Evolutionary conservation across 2,113 vertebrate species (phyloP), one percentile per base, ranked within the genome.

Genomic region (Bagarius yarrelli): DNA sequence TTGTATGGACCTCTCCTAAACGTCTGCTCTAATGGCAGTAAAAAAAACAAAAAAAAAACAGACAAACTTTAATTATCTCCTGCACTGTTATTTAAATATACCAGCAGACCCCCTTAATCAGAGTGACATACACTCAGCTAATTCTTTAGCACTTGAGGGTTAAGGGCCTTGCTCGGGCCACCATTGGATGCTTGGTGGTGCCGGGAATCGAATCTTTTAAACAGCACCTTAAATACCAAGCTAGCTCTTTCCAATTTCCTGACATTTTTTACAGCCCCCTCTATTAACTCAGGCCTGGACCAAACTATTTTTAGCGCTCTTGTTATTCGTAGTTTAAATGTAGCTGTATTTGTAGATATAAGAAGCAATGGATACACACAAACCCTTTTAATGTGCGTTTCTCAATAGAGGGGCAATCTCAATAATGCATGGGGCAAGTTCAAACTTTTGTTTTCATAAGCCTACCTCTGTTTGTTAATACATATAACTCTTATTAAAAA

Each of bases 231-330:
- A 6, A 40, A 40, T 40, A 40, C 36, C 6, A 40, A 40, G 36
- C 36, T 6, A 40, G 3, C 36, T 40, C 36, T 40, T 40, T 6
- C 36, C 36, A 40, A 3, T 81, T 74, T 75, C 66, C 71, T 76
- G n/a, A 76, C 59, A 27, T 12, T 12, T 25, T 4, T 53, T 30
- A 21, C 25, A 4, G 6, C 12, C 57, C 57, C 6, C 44, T 59
- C 25, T 36, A 56, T 52, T 52, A 34, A 73, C n/a, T 60, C 60
- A 66, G 76, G 76, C 60, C 44, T 44, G 55, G 59, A 67, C 78
- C n/a, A 71, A 16, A 30, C 55, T 80, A 70, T 80, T 70, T 36
- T 25, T 56, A 69, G 70, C 60, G 2, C 23, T 47, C 32, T 71
- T 75, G 44, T 55, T 57, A 64, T 63, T 81, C 50, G 18, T 32